These are phyloP conservation scores for Oligia fasciuncula DNA, from an alignment of 2,888 invertebrate species.

Conservation along the genomic window DNA sequence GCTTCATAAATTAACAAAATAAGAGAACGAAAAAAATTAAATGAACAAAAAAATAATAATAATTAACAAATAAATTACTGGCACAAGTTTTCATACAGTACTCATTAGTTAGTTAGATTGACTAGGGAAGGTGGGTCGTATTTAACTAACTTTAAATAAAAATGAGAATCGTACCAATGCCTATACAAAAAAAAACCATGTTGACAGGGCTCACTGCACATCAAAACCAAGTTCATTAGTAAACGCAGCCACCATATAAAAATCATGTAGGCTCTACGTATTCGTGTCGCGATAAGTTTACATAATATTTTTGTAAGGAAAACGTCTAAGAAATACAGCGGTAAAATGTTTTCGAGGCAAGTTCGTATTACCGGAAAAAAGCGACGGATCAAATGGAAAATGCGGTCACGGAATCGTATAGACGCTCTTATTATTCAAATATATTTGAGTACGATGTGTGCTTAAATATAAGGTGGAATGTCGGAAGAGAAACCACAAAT, in stretches of 20 bases:
- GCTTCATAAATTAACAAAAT: neutral
- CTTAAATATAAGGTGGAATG: constrained; percentile 11
- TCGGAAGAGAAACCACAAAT: neutral
- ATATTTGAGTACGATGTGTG: constrained; percentile 13
- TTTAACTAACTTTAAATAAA: neutral
- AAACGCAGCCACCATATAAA: neutral
- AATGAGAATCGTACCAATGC: neutral
- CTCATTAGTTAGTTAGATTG: too few species aligned
- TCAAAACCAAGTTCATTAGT: neutral
- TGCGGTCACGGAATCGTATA: constrained; percentile 17
- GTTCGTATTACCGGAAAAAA: constrained; percentile 8
- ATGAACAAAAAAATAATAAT: too few species aligned
- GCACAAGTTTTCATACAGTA: neutral
- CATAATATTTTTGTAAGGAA: constrained; percentile 39
- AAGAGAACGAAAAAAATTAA: too few species aligned
- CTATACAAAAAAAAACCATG: neutral
- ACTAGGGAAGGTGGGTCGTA: too few species aligned
- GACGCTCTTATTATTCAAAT: constrained; percentile 31
- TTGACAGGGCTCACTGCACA: neutral
- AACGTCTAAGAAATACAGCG: constrained; percentile 31
- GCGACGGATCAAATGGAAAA: constrained; percentile 34
- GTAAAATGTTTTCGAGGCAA: constrained; percentile 28
- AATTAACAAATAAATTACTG: too few species aligned
- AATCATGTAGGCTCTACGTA: constrained; percentile 16
- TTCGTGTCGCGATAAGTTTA: constrained; percentile 20